Base-by-base conservation (phyloP, 1,140 invertebrate genomes). In the Drosophila kepulauana region DNA sequence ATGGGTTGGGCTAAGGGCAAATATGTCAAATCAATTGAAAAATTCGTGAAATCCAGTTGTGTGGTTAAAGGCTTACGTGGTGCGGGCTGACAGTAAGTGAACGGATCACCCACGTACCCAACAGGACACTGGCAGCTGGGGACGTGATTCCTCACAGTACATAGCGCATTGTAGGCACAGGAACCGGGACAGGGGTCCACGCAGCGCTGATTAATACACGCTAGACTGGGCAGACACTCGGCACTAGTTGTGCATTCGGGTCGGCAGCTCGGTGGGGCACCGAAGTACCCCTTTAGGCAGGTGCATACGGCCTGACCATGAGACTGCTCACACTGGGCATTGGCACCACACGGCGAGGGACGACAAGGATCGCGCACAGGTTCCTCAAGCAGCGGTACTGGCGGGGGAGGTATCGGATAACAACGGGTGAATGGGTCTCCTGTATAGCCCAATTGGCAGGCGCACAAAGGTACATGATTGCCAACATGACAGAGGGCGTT, bases 71-170 rank as follows among this genome's bases (percentile, higher is more conserved):
- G 95, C 75, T 94, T 93, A 56, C 79, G 82, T 79, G 92, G 81
- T 77, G 92, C 41, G 1, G 61, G 79, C 1, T 78, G 78, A 48
- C 86, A 91, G 28, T 8, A 68, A 49, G 75, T 78, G 61, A 89
- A 96, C 13, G 96, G 96, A 93, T 97, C 95, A 48, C 96, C 96
- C n/a, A 94, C 93, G 78, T 95, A 96, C 54, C 95, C 94, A 11
- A 92, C 86, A 43, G 94, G 91, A 91, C 96, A 97, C 28, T 92
- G 91, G 75, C 96, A 97, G 65, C 94, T 95, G 5, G 96, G 94
- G 11, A 94, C 94, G 49, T 95, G 94, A 75, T 95, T 95, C 30
- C 94, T 92, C 49, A 95, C 95, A 45, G 93, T 93, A 72, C 96
- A 96, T n/a, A 94, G 78, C 2, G 95, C 95, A 81, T 95, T 95